Evolutionary conservation across 2,888 invertebrate species (phyloP), one percentile per base, ranked within the genome.

Genomic region (Cotesia congregata): DNA sequence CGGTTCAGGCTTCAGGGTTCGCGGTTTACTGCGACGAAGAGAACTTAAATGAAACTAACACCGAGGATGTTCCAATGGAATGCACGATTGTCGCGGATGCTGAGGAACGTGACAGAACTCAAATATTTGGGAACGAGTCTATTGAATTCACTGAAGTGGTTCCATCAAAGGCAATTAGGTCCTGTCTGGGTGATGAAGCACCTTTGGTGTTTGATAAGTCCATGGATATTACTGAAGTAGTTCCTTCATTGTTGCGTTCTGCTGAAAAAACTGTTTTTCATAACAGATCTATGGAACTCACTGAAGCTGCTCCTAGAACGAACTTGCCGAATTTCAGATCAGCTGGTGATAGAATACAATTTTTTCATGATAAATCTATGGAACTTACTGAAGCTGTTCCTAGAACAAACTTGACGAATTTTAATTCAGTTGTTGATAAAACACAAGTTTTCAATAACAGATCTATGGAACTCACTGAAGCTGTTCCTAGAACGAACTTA

Each of bases 61-160:
- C 64, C 41, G 75, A 77, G 70, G 70, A 82, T 78, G 12, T 68
- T n/a, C 72, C 81, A 38, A 80, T 80, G 71, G 80, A 82, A 68
- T 74, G 82, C 6, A 82, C 80, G 65, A 1, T 81, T 17, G 17
- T 65, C 12, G 65, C 30, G 30, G 30, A 30, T 3, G 30, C 30
- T 30, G 30, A 30, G 30, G 30, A 30, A 30, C 30, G 30, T 30
- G 30, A 30, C 30, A 30, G 1, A 2, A 30, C 30, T 30, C 30
- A 30, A 30, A 30, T 30, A 30, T 30, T 30, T 30, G 30, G 30
- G 1, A 30, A 30, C 30, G 30, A 30, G 30, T 30, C 30, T 30
- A 30, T 30, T 30, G 2, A 30, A 30, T 30, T 30, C 30, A 30
- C 30, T 30, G 30, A 30, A 2, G 30, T 30, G 30, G 30, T 30